Base-by-base conservation (phyloP, 1,140 invertebrate species). In the Ostrea denselamellosa region DNA sequence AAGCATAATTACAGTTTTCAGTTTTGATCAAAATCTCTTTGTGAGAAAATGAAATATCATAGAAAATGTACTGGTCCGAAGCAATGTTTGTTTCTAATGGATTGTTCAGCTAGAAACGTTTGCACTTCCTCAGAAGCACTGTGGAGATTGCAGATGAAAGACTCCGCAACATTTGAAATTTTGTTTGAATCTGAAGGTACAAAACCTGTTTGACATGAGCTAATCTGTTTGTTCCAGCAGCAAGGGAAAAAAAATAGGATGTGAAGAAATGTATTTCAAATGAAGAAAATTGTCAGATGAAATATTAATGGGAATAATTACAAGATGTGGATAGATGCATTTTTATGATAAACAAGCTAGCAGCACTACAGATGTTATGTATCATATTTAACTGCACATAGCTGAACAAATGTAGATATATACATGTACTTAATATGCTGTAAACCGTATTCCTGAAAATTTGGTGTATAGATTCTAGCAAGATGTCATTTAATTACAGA, bases 271-370 rank as follows among this genome's bases (percentile, higher is more conserved):
- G 68, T 34, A 77, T 77, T 77, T 77, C 68, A 77, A 77, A 77
- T 77, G 68, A 77, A 77, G 68, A 77, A 77, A 77, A 77, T 77
- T 77, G 68, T 77, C 68, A 77, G 68, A 77, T 77, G 68, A 25
- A 77, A 77, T 77, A 77, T 77, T 77, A 77, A 77, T 77, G 68
- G 68, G 68, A 77, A 77, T 77, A 77, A 77, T 77, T 77, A 77
- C 68, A 77, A 77, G 68, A 77, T 77, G 68, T 28, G 22, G 68
- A 77, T 77, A 77, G 68, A 77, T 77, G 68, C 28, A 77, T 77
- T 77, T 77, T 77, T 34, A 9, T 28, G 68, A 77, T 77, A 77
- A 77, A 77, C 68, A 77, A 28, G 68, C 68, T 4, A 28, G 68
- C 68, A 77, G 28, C 28, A 25, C 68, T 77, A 77, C 68, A 77